A percentile compares a stretch with the other conserved stretches of the same genome.
Conservation (phyloP, 2,888 invertebrate species). For the Drosophila colorata region DNA sequence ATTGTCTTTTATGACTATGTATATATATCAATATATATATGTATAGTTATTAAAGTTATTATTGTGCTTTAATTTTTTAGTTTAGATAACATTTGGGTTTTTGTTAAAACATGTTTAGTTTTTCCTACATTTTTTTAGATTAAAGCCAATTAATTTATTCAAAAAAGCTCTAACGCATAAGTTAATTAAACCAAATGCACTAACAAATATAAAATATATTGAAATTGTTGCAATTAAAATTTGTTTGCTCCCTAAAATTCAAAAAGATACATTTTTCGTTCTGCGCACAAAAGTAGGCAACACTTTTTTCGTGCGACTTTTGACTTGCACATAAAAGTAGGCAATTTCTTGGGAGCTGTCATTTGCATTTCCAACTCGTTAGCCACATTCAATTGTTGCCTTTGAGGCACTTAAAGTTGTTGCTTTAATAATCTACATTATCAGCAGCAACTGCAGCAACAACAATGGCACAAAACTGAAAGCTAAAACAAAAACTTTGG, state of each 20-base stretch:
- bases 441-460: conserved; percentile 34
- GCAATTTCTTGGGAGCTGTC: conserved; percentile 16
- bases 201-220: no score
- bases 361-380: conserved; percentile 61
- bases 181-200: no score
- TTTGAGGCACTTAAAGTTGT: conserved; percentile 53
- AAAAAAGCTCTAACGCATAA: not conserved
- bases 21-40: no score
- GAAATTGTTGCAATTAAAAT: not conserved
- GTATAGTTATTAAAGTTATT: no score
- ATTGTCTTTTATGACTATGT: not conserved
- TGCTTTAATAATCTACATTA: conserved; percentile 70
- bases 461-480: conserved; percentile 55
- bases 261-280: not conserved
- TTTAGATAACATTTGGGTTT: no score
- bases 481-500: conserved; percentile 75
- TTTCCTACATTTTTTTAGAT: no score
- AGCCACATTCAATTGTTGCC: conserved; percentile 44
- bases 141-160: no score
- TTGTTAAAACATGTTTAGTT: no score
- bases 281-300: conserved; percentile 21
- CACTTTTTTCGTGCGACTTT: not conserved
- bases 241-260: not conserved
- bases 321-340: conserved; percentile 10
- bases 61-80: no score